phyloP scores from a whole-genome alignment of 2,113 vertebrate genomes.

The Lampris megalopsis region DNA sequence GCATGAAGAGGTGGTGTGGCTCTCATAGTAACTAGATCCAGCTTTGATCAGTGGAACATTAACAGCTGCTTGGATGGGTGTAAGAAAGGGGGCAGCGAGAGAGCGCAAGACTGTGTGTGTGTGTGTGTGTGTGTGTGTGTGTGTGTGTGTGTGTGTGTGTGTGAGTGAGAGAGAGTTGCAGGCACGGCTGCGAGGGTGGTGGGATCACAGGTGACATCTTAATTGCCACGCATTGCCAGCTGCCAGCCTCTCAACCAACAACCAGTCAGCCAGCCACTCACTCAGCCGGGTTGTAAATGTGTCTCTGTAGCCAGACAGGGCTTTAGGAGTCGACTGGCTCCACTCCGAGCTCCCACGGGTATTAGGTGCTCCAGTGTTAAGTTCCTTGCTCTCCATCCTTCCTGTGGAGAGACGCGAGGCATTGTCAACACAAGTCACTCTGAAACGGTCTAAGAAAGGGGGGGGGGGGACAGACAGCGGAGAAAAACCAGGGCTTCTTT shows the following conservation, averaged over 20 bases:
- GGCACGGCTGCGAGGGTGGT: constrained; percentile 24
- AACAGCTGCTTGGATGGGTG: constrained; percentile 62
- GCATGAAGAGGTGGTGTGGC: constrained; percentile 20
- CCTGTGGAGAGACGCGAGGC: constrained; percentile 45
- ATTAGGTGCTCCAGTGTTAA: constrained; percentile 67
- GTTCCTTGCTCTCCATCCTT: constrained; percentile 41
- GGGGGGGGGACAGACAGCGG: constrained; percentile 42
- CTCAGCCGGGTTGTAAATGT: constrained; percentile 32
- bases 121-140: background rate
- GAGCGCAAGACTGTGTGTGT: background rate
- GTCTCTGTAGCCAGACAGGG: constrained; percentile 45
- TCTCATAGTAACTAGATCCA: constrained; percentile 48
- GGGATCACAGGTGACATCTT: constrained; percentile 55
- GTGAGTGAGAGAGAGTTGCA: background rate
- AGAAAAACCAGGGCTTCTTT: constrained; percentile 52
- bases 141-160: constrained; percentile 10
- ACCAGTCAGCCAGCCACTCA: background rate
- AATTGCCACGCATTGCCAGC: constrained; percentile 48
- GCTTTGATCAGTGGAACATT: constrained; percentile 56
- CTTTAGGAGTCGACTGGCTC: constrained; percentile 49
- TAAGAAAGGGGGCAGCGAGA: constrained; percentile 26
- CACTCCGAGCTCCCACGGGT: constrained; percentile 71
- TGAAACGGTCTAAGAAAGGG: constrained; percentile 50
- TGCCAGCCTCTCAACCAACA: constrained; percentile 28
- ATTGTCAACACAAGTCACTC: constrained; percentile 72